phyloP scores from a whole-genome alignment of 2,113 vertebrate genomes.

The Cinclus cinclus region DNA sequence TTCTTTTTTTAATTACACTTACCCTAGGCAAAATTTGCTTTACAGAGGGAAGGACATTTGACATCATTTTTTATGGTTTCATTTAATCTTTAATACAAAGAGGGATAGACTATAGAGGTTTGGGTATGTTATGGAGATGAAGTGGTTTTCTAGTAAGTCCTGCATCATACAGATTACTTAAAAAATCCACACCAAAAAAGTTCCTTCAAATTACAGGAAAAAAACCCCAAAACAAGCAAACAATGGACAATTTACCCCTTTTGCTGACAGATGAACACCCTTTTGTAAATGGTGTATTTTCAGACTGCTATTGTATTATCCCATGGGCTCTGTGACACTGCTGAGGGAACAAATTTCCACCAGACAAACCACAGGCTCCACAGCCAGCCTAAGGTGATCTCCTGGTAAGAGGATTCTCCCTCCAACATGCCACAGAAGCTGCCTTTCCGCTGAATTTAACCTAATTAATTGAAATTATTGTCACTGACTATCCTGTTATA shows the following conservation, averaged over 20 bases:
- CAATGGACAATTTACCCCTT: not conserved
- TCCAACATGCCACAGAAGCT: not conserved
- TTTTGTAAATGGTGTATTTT: not conserved
- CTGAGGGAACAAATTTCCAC: not conserved
- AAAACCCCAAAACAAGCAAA: not conserved
- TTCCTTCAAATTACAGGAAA: not conserved
- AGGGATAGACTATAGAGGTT: not conserved
- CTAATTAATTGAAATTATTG: not conserved
- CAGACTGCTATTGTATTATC: fast-evolving
- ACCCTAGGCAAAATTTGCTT: not conserved
- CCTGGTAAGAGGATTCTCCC: not conserved
- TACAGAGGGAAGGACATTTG: not conserved
- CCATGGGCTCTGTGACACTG: not conserved
- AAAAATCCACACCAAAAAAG: not conserved
- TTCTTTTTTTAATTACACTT: not conserved
- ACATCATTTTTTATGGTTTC: not conserved
- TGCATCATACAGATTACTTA: not conserved
- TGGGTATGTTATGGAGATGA: not conserved
- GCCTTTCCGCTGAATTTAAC: not conserved
- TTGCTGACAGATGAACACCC: not conserved
- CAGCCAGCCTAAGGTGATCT: not conserved
- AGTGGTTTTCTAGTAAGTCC: not conserved
- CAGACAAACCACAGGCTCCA: not conserved
- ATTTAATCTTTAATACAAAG: not conserved
- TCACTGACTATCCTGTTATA: not conserved